phyloP scores from a whole-genome alignment of 1,140 invertebrate genomes.

The Odontomachus brunneus region DNA sequence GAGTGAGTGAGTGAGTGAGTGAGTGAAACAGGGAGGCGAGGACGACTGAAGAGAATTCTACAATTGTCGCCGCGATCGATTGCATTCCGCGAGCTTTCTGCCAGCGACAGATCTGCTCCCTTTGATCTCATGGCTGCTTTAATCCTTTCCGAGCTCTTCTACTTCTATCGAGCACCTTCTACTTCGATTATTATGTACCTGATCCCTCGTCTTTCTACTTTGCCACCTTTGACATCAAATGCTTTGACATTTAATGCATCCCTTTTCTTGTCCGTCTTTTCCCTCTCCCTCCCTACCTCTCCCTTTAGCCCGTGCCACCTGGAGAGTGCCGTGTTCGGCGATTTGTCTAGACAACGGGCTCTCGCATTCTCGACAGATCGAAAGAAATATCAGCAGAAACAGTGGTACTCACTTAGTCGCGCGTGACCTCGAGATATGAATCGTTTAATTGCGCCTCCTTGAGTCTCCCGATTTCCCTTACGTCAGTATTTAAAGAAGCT shows the following conservation, averaged over 20 bases:
- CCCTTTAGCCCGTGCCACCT: background rate
- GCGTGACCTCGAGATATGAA: conserved; percentile 26
- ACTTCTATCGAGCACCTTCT: conserved; percentile 13
- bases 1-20: background rate
- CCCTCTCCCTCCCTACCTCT: no score
- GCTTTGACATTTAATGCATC: conserved; percentile 49
- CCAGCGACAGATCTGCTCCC: conserved; percentile 40
- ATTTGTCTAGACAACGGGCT: conserved; percentile 54
- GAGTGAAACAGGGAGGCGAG: background rate
- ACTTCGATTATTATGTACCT: conserved; percentile 6
- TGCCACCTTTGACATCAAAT: conserved; percentile 46
- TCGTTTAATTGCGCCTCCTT: conserved; percentile 43
- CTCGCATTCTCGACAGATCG: conserved; percentile 50
- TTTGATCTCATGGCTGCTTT: conserved; percentile 42
- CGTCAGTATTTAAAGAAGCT: background rate
- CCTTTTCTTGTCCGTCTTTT: background rate
- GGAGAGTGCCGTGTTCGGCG: conserved; percentile 19
- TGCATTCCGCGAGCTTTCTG: conserved; percentile 14
- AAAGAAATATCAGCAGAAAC: conserved; percentile 44
- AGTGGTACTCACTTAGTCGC: background rate
- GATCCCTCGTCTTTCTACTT: background rate
- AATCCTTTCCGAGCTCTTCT: conserved; percentile 30
- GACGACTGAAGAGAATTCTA: background rate
- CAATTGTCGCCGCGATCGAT: conserved; percentile 40
- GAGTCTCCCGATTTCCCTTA: conserved; percentile 29